Conservation (phyloP, 2,888 invertebrate species). For the Aphelenchoides bicaudatus region DNA sequence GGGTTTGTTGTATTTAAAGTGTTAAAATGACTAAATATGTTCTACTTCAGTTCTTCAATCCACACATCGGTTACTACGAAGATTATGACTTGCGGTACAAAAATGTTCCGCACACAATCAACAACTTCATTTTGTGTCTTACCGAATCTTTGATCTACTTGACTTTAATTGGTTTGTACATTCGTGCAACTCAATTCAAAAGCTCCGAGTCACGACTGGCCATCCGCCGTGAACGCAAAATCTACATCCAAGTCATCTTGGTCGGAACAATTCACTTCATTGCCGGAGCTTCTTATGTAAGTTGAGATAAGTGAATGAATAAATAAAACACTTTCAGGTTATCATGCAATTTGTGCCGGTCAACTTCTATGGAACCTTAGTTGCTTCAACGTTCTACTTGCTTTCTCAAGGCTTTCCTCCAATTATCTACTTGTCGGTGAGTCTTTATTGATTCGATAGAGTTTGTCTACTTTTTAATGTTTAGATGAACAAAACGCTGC, state of each 20-base stretch:
- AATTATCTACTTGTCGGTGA: conserved; percentile 4
- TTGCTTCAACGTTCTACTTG: conserved; percentile 7
- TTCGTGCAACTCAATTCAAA: neutral
- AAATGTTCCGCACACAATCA: conserved; percentile 9
- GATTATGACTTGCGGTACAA: conserved; percentile 2
- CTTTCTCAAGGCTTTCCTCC: neutral
- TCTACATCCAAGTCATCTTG: conserved; percentile 16
- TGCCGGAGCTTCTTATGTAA: conserved; percentile 2
- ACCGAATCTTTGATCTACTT: conserved; percentile 10
- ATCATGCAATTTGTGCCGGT: conserved; percentile 4
- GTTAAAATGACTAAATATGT: too few relatives aligned
- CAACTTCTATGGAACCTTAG: conserved; percentile 4
- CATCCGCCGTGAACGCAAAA: conserved; percentile 3
- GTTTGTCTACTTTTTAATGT: too few relatives aligned
- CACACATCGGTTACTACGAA: conserved; percentile 13
- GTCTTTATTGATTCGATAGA: too few relatives aligned
- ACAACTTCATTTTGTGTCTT: conserved; percentile 9
- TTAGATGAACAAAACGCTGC: neutral
- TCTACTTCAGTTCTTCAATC: neutral
- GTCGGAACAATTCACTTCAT: conserved; percentile 15
- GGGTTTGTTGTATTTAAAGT: too few relatives aligned
- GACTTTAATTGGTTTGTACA: conserved; percentile 3
- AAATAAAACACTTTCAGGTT: too few relatives aligned
- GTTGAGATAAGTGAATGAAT: too few relatives aligned
- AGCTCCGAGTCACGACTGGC: neutral